A percentile compares a stretch with the other conserved stretches of the same genome.
Evolutionary conservation across 2,797 vertebrate species (phyloP).

Genomic region (Enteromius afrohamiltoni): DNA sequence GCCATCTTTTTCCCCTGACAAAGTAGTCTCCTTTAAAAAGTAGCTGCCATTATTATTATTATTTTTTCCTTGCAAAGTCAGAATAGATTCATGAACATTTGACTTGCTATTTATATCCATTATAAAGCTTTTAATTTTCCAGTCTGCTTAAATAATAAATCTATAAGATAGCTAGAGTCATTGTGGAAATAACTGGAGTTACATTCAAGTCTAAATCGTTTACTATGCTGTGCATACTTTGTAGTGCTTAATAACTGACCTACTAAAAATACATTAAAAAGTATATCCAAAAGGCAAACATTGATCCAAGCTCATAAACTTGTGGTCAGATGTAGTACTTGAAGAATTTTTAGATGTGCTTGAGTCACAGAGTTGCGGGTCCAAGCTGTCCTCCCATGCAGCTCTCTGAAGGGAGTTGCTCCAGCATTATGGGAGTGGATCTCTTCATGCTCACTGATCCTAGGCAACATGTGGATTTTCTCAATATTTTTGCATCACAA

Average conservation of each 20-base stretch:
- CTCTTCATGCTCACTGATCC: neutral
- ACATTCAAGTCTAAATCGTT: neutral
- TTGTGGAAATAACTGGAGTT: neutral
- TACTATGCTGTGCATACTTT: neutral
- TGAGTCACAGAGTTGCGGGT: neutral
- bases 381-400: slow-evolving; percentile 12
- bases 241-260: neutral
- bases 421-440: slow-evolving; percentile 13
- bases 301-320: neutral
- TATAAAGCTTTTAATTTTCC: neutral
- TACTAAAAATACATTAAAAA: neutral
- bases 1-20: neutral
- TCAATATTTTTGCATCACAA: slow-evolving; percentile 1
- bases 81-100: neutral
- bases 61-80: neutral
- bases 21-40: neutral
- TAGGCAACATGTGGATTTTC: slow-evolving; percentile 4
- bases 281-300: neutral
- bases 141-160: neutral
- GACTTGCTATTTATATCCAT: neutral
- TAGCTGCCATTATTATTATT: neutral
- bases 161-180: neutral
- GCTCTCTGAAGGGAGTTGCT: slow-evolving; percentile 28
- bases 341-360: neutral
- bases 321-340: neutral